phyloP scores from a whole-genome alignment of 35 echinoderm and acorn worm genomes.

The Apostichopus japonicus region DNA sequence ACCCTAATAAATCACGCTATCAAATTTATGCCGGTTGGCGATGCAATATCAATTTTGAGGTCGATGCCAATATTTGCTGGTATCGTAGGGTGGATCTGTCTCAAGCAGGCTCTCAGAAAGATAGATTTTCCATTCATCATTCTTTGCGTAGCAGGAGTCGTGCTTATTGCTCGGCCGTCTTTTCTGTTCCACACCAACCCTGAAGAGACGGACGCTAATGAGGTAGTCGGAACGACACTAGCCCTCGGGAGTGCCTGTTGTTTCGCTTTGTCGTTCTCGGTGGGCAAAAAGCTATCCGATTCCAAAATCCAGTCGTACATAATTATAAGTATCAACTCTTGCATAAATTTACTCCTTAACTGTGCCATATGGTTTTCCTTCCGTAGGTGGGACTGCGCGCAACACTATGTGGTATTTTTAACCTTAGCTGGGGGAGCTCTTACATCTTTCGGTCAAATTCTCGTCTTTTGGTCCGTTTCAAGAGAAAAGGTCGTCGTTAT shows the following conservation, averaged over 20 bases:
- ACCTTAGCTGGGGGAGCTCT: constrained; percentile 1
- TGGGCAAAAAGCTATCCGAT: constrained; percentile 24
- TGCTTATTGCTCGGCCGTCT: constrained; percentile 26
- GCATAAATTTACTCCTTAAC: neutral
- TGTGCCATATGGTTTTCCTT: neutral
- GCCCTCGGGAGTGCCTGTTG: neutral
- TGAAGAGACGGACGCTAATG: neutral
- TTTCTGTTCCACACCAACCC: neutral
- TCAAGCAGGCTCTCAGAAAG: constrained; percentile 9
- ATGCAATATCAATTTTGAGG: constrained; percentile 4
- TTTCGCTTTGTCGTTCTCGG: constrained; percentile 19
- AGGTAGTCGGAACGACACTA: constrained; percentile 5
- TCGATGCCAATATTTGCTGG: constrained; percentile 28
- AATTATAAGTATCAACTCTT: constrained; percentile 21
- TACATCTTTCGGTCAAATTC: constrained; percentile 3
- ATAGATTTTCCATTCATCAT: constrained; percentile 19
- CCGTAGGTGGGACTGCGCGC: constrained; percentile 4
- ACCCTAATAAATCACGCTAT: neutral
- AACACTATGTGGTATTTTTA: neutral
- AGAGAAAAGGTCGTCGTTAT: constrained; percentile 34
- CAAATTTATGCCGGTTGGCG: constrained; percentile 15
- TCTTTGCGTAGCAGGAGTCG: neutral
- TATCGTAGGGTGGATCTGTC: constrained; percentile 40
- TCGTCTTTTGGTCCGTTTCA: constrained; percentile 25
- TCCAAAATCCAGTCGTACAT: neutral